Evolutionary conservation across 2,113 vertebrate genomes (phyloP).

Genomic region (Tragelaphus buxtoni): DNA sequence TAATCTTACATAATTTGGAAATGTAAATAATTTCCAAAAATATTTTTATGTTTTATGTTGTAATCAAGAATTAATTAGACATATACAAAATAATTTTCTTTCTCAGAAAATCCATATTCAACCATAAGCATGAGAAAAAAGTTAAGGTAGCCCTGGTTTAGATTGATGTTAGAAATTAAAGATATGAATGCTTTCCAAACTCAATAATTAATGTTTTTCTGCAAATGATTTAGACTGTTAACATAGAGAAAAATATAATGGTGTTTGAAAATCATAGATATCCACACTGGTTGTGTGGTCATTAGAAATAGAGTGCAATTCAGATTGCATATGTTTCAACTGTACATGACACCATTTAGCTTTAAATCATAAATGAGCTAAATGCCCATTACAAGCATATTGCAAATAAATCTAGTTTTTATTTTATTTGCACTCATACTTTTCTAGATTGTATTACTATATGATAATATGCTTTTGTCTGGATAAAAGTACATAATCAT

Average conservation of each 20-base stretch:
- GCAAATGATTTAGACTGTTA: not conserved
- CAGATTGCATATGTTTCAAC: not conserved
- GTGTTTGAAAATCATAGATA: not conserved
- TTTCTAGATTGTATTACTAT: conserved; percentile 8
- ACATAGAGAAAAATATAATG: not conserved
- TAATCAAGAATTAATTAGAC: not conserved
- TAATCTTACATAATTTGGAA: not conserved
- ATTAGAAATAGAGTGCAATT: not conserved
- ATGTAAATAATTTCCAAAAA: not conserved
- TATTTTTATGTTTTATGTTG: not conserved
- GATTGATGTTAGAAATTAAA: not conserved
- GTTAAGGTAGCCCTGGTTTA: not conserved
- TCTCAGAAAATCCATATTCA: not conserved
- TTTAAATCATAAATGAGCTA: not conserved
- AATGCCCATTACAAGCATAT: not conserved
- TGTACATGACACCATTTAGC: not conserved
- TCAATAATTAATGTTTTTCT: not conserved
- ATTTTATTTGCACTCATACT: conserved; percentile 1
- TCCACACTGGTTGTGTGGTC: conserved; percentile 1
- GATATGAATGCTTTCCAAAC: not conserved
- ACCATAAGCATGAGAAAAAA: not conserved
- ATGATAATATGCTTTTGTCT: conserved; percentile 20
- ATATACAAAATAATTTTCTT: not conserved
- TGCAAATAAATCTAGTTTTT: conserved; percentile 48
- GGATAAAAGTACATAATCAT: conserved; percentile 54